Evolutionary conservation across 2,888 invertebrate species (phyloP), one percentile per base, ranked within the genome.

Genomic region (Myathropa florea): DNA sequence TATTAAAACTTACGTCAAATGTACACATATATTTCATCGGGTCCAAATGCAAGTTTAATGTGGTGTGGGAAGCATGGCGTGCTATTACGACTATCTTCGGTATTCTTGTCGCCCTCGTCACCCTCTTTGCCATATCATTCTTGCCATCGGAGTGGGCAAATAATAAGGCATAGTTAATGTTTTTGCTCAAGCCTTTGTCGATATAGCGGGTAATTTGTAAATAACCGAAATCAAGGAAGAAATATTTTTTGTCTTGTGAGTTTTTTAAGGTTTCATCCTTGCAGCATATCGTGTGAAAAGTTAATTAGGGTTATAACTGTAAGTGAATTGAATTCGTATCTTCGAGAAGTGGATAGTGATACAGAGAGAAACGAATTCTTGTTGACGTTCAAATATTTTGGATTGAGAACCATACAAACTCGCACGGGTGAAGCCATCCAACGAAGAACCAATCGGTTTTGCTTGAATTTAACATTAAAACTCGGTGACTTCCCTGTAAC

Each of bases 1-100:
- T 82, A 82, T 86, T 86, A 86, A 86, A 86, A 82, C 82, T 78
- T 65, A 82, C 78, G 82, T 86, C 85, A 82, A 82, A 70, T 65
- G 55, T 65, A 39, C 70, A 78, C 33, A 73, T 53, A 78, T 82
- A 72, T 68, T 67, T 71, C 70, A 59, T 53, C 57, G 64, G 67
- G 28, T 28, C 18, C 36, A 39, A 71, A 63, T 75, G 70, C 46
- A 64, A 78, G 72, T 78, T 23, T n/a, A 46, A 7, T 23, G 10
- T 23, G 30, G 28, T 33, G 67, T 33, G 61, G 39, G 30, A 39
- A 57, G 46, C 30, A 85, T 85, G 76, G 85, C 85, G 85, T 85
- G 85, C 64, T 67, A 77, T 77, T 70, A 84, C 4, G 12, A 57
- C 18, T 39, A 14, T n/a, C 14, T 14, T 46, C 46, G n/a, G 33